Evolutionary conservation across 2,888 invertebrate species (phyloP), one percentile per base, ranked within the genome.

Genomic region (Napeogenes inachia): DNA sequence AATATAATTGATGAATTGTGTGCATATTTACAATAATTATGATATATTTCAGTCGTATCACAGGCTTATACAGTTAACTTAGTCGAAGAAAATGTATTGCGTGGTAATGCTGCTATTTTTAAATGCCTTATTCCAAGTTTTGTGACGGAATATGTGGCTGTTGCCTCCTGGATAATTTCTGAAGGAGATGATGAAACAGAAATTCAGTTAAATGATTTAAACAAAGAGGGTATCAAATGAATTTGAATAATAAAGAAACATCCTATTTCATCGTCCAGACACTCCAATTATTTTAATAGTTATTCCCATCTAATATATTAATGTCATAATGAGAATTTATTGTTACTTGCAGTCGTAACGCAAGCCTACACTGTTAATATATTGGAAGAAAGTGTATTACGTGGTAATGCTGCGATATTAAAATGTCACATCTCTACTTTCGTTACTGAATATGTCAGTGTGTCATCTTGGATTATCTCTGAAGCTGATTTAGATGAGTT

Each of bases 371-470:
- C 94, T 75, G 94, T 96, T 74, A 97, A 97, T 91, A 94, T 97
- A 76, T 95, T 97, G 95, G 97, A 97, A 85, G 97, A 97, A 87
- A 96, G 96, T 87, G 96, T 97, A 68, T 92, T 97, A 76, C 94
- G 95, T 79, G 97, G 97, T 78, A 97, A 97, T 87, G 94, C 96
- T 72, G 97, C 95, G 74, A 94, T 97, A 85, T 92, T 97, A 79
- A 97, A 97, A 93, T 97, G 97, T 91, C 96, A 96, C 91, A 96
- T 97, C 85, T 97, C 97, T 74, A 96, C 96, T 85, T 97, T 97
- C 89, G 96, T 97, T 74, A 95, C 96, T 78, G 97, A 97, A 92
- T 97, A 96, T 89, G 96, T 97, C 78, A 93, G 92, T 82, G 96
- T 97, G 72, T 94, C 94, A 72, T 95, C 96, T 78, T 97, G 97